Base-by-base conservation (phyloP, 64 coral and sea anemone genomes). In the Actinia tenebrosa region DNA sequence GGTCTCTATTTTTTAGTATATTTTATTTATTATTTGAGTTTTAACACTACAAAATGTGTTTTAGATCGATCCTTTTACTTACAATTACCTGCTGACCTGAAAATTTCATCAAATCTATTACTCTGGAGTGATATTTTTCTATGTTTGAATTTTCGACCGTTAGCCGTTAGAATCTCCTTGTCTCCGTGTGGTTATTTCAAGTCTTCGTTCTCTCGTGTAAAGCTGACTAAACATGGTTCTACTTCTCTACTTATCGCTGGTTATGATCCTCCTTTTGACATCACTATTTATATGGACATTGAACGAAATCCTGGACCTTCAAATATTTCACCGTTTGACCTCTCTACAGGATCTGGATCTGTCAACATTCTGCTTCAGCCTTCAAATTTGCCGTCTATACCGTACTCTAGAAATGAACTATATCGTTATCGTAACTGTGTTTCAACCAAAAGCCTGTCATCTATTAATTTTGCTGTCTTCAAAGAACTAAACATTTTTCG, bases 261-360 rank as follows among this genome's bases (percentile, higher is more conserved):
- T 60, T 54, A 63, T 86, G 84, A 86, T 23, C 56, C 84, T n/a
- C 84, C 84, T 30, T 60, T 86, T 6, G 84, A 86, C 42, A 86
- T 86, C 37, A 86, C 84, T 60, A 61, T 86, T 37, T 86, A 19
- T 37, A 64, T 86, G 84, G 84, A 86, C 56, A 86, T 86, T 86
- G 55, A 55, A 60, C 52, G 4, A 3, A 86, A 86, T 86, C 84
- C 84, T 60, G 84, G 84, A 86, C 5, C 84, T 71, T 71, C 66
- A 22, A 71, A 71, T 71, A 15, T 71, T 71, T 71, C 66, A 71
- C 26, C 66, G 66, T 71, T 71, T 71, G 66, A 71, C 66, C 16
- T 71, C 26, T 71, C 66, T 19, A 17, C 66, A 22, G 15, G 66
- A 71, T 15, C 66, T 71, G 66, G n/a, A n/a, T 71, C 26, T 5